phyloP scores from a whole-genome alignment of 2,888 invertebrate genomes.

The Coenonympha glycerion region DNA sequence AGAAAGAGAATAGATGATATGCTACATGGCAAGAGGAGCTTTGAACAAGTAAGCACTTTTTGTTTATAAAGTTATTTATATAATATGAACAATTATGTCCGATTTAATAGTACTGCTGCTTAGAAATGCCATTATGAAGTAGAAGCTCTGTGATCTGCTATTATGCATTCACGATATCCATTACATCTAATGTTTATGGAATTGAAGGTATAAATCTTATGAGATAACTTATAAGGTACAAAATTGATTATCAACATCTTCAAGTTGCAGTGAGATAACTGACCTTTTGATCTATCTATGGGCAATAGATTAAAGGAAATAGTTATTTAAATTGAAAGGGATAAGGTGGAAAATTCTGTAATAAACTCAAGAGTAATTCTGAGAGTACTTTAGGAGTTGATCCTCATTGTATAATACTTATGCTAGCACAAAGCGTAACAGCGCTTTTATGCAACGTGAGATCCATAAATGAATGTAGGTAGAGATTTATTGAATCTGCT shows the following conservation, averaged over 20 bases:
- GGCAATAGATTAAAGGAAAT: background rate
- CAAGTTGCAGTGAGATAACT: background rate
- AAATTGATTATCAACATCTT: background rate
- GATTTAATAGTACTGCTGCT: background rate
- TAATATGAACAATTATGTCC: background rate
- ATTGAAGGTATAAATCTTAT: too few species aligned
- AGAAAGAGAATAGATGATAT: too few species aligned
- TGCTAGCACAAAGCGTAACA: constrained; percentile 14
- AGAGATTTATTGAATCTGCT: background rate
- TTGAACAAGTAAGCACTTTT: background rate
- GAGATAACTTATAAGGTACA: too few species aligned
- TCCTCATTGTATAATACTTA: constrained; percentile 9
- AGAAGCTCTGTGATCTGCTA: background rate
- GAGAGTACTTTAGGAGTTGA: constrained; percentile 3
- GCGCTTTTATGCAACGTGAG: constrained; percentile 12
- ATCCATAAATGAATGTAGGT: constrained; percentile 13
- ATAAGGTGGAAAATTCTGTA: background rate
- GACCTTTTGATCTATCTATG: background rate
- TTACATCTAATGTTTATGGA: too few species aligned
- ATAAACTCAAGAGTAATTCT: background rate
- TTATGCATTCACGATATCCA: too few species aligned
- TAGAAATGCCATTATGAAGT: background rate
- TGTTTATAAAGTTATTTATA: background rate
- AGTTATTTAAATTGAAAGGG: background rate
- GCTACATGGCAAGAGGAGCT: too few species aligned